phyloP scores from a whole-genome alignment of 2,888 invertebrate genomes.

The Andrena praecox region DNA sequence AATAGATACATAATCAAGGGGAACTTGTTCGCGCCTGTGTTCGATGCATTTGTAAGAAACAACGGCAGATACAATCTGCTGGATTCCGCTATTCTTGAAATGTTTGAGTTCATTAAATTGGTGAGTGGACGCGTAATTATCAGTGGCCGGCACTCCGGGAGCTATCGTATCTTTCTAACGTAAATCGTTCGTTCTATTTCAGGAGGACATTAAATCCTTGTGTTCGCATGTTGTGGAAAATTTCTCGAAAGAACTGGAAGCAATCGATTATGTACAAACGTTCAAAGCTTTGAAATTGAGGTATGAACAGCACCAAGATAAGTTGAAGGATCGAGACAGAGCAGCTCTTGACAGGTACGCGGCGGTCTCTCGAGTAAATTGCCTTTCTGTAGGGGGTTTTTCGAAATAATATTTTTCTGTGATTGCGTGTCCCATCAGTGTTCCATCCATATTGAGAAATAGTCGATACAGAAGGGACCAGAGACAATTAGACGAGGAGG shows the following conservation, averaged over 20 bases:
- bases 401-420: slow-evolving; percentile 56
- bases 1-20: slow-evolving; percentile 98
- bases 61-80: slow-evolving; percentile 99
- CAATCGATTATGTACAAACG: slow-evolving; percentile 98
- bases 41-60: slow-evolving; percentile 98
- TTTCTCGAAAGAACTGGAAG: slow-evolving; percentile 97
- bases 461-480: slow-evolving; percentile 96
- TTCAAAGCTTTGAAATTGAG: slow-evolving; percentile 96
- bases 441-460: slow-evolving; percentile 92
- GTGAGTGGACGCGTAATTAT: slow-evolving; percentile 80
- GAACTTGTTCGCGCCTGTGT: slow-evolving; percentile 97
- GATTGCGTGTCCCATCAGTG: slow-evolving; percentile 85
- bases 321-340: slow-evolving; percentile 94
- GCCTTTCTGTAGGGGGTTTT: not conserved
- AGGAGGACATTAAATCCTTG: slow-evolving; percentile 95
- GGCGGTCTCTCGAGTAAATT: not conserved
- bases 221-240: slow-evolving; percentile 98
- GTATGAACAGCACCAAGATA: slow-evolving; percentile 97
- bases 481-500: slow-evolving; percentile 97
- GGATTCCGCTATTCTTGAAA: slow-evolving; percentile 99
- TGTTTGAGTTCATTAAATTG: slow-evolving; percentile 99
- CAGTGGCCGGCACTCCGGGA: not conserved
- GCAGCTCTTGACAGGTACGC: slow-evolving; percentile 89
- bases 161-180: not conserved
- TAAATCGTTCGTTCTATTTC: slow-evolving; percentile 61